Conservation (phyloP, 2,797 vertebrate genomes). For the Hyperoplus immaculatus region DNA sequence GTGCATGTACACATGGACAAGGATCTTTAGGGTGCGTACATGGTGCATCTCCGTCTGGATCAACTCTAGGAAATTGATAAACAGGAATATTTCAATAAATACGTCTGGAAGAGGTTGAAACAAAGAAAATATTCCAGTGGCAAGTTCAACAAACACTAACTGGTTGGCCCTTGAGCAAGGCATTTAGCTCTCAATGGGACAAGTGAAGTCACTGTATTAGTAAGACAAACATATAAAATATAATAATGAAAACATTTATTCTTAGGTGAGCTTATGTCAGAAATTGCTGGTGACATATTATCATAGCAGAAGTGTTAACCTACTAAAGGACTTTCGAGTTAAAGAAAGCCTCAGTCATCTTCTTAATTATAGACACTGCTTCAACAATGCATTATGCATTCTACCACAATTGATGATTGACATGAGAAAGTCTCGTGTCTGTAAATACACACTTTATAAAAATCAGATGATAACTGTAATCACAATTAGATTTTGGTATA, state of each 20-base stretch:
- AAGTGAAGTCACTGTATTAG: not conserved
- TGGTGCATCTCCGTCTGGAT: conserved; percentile 96
- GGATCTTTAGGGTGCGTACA: conserved; percentile 92
- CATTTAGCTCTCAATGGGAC: not conserved
- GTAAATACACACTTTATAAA: not conserved
- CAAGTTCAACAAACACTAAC: not conserved
- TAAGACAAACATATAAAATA: not conserved
- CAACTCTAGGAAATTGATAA: conserved; percentile 84
- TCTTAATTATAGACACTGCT: not conserved
- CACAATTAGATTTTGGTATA: not conserved
- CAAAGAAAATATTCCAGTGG: not conserved
- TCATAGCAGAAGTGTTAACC: not conserved
- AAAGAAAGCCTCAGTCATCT: not conserved
- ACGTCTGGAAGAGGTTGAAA: not conserved
- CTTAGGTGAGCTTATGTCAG: not conserved
- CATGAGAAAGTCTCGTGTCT: conserved; percentile 2
- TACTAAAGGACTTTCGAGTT: not conserved
- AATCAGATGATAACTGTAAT: not conserved
- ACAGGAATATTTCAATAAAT: not conserved
- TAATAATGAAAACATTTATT: not conserved
- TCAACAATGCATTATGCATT: not conserved
- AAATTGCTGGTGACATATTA: conserved; percentile 8
- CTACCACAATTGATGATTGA: not conserved
- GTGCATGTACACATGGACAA: conserved; percentile 88
- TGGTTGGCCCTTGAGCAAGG: not conserved